phyloP scores from a whole-genome alignment of 2,113 vertebrate genomes.

The Columbina picui region DNA sequence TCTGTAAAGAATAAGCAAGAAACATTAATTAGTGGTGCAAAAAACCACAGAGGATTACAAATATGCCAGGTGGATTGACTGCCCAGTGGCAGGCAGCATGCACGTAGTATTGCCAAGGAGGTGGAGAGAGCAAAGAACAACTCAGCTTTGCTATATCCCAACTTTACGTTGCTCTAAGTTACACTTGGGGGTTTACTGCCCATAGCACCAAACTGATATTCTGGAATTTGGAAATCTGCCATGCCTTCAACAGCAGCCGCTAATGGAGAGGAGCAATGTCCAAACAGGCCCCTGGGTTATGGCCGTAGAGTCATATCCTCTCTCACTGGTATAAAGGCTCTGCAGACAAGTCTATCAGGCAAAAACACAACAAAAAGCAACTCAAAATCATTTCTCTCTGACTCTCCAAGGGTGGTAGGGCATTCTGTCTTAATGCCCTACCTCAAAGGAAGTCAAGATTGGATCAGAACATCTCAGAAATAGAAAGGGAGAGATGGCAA shows the following conservation, averaged over 20 bases:
- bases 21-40: background rate
- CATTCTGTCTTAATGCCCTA: slow-evolving; percentile 7
- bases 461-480: slow-evolving; percentile 44
- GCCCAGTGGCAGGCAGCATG: background rate
- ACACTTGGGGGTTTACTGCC: background rate
- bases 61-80: background rate
- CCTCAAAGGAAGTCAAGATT: slow-evolving; percentile 56
- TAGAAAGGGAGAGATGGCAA: slow-evolving; percentile 13
- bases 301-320: background rate
- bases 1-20: background rate
- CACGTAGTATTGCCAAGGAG: background rate
- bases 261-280: background rate
- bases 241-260: background rate
- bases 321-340: background rate
- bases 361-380: background rate
- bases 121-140: background rate
- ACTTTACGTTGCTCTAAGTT: background rate
- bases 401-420: background rate
- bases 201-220: background rate
- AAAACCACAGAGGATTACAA: background rate
- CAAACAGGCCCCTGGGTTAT: background rate
- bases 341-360: background rate
- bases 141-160: background rate
- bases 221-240: background rate
- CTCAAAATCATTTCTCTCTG: slow-evolving; percentile 14